Percentiles rank a stretch among this genome's conserved stretches.
Conservation (phyloP, 2,888 invertebrate species). For the Erannis defoliaria region DNA sequence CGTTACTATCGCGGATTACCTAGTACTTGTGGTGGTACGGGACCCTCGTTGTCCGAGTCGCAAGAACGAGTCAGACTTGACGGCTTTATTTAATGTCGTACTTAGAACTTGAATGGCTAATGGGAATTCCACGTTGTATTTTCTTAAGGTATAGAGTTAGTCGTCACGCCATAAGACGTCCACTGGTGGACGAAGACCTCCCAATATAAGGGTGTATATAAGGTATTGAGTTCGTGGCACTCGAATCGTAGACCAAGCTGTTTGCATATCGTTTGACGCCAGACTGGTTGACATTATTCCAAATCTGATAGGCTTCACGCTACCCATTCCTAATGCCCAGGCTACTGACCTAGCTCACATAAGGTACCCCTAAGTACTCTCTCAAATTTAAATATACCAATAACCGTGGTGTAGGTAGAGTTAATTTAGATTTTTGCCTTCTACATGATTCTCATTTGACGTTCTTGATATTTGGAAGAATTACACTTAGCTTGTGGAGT, state of each 20-base stretch:
- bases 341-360: slow-evolving; percentile 32
- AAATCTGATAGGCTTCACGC: slow-evolving; percentile 35
- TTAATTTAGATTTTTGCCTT: not conserved
- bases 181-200: no score
- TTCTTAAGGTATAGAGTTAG: not conserved
- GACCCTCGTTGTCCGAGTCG: no score
- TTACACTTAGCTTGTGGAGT: not conserved
- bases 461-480: not conserved
- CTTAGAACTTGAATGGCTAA: not conserved
- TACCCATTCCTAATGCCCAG: slow-evolving; percentile 26
- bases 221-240: slow-evolving; percentile 9
- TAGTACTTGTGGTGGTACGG: no score
- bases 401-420: slow-evolving; percentile 4
- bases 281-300: slow-evolving; percentile 31
- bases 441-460: not conserved
- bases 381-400: slow-evolving; percentile 2
- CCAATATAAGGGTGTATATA: no score
- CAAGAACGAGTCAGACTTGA: no score
- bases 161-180: no score
- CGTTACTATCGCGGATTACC: no score
- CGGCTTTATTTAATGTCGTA: slow-evolving; percentile 13
- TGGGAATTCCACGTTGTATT: not conserved
- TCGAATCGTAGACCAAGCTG: not conserved
- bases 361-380: slow-evolving; percentile 4
- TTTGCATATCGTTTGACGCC: slow-evolving; percentile 11